Percentiles rank a stretch among this genome's conserved stretches.
Evolutionary conservation across 2,113 vertebrate species (phyloP).

Genomic region (Bolborhynchus lineola): DNA sequence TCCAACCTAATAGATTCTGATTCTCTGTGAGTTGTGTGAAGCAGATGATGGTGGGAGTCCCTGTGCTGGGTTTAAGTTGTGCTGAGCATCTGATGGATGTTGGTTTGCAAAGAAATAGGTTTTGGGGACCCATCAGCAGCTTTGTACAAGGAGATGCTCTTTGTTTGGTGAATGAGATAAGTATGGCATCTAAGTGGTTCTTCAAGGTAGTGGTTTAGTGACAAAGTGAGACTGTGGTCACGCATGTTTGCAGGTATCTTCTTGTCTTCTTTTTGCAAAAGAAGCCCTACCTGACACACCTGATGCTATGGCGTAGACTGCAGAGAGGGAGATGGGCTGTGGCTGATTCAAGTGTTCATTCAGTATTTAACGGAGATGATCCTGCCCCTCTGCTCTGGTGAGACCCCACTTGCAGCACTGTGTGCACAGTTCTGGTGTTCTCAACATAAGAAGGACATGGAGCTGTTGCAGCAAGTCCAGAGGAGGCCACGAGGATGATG

Average conservation of each 20-base stretch:
- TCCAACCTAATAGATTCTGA: neutral
- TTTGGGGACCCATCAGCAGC: neutral
- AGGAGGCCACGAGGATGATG: neutral
- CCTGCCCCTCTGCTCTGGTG: neutral
- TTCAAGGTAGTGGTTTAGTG: neutral
- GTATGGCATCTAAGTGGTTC: fast-evolving
- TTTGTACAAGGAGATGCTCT: neutral
- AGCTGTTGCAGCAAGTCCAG: neutral
- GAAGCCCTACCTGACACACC: neutral
- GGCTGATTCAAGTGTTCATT: neutral
- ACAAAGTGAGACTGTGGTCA: neutral
- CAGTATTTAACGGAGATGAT: neutral
- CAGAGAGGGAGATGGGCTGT: neutral
- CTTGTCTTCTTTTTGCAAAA: neutral
- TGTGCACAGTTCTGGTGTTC: neutral
- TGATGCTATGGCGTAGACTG: neutral
- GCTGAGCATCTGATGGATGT: neutral
- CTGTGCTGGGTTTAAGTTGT: neutral
- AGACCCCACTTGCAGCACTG: neutral
- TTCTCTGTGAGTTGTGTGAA: neutral
- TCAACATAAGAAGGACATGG: neutral
- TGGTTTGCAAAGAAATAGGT: neutral
- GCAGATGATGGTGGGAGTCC: neutral
- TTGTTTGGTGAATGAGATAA: neutral
- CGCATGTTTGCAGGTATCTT: neutral